Evolutionary conservation across 1,140 invertebrate genomes (phyloP).

Genomic region (Drosophila malerkotliana): DNA sequence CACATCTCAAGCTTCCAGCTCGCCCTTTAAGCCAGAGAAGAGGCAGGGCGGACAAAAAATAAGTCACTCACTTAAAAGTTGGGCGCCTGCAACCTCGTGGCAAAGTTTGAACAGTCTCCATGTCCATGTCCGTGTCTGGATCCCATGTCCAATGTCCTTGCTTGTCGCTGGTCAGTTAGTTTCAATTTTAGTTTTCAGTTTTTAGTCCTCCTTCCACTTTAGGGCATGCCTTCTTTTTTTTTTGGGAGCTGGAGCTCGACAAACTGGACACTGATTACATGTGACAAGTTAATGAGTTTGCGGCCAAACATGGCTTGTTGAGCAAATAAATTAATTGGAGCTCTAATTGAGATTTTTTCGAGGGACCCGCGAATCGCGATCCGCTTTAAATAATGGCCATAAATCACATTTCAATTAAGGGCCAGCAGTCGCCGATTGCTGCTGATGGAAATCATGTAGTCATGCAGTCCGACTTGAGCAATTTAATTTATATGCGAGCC

Average conservation of each 20-base stretch:
- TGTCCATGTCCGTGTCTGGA: slow-evolving; percentile 37
- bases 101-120: slow-evolving; percentile 68
- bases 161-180: slow-evolving; percentile 71
- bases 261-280: slow-evolving; percentile 73
- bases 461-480: slow-evolving; percentile 36
- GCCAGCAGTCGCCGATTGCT: neutral
- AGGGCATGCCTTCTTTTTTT: neutral
- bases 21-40: slow-evolving; percentile 16
- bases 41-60: slow-evolving; percentile 55
- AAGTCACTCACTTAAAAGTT: slow-evolving; percentile 83
- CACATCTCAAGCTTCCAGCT: slow-evolving; percentile 12
- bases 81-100: slow-evolving; percentile 62
- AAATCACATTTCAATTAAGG: slow-evolving; percentile 62
- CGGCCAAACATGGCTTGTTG: slow-evolving; percentile 79
- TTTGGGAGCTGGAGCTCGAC: slow-evolving; percentile 20
- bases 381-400: slow-evolving; percentile 57
- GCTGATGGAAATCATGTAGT: slow-evolving; percentile 34
- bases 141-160: slow-evolving; percentile 39
- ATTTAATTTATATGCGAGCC: slow-evolving; percentile 49
- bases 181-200: slow-evolving; percentile 80
- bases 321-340: slow-evolving; percentile 80
- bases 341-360: slow-evolving; percentile 72
- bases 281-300: slow-evolving; percentile 82
- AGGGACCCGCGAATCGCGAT: neutral
- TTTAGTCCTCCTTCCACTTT: slow-evolving; percentile 26